phyloP scores from a whole-genome alignment of 2,888 invertebrate genomes.

The Cylindroiulus punctatus region DNA sequence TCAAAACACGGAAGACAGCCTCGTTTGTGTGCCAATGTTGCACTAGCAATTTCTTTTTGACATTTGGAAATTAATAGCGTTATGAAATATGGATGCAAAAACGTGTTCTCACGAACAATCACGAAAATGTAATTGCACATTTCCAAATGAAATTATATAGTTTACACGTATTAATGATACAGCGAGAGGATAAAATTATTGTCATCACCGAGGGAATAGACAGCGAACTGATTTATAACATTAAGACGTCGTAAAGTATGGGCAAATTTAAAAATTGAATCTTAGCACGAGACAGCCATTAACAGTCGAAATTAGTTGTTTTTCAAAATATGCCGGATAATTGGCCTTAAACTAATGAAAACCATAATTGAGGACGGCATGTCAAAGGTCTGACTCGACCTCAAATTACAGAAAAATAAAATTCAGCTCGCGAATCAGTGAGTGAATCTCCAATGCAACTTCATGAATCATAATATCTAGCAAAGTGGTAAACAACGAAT shows the following conservation, averaged over 20 bases:
- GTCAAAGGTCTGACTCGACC: too few relatives aligned
- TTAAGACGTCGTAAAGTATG: background rate
- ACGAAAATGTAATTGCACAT: slow-evolving; percentile 9
- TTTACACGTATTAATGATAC: slow-evolving; percentile 22
- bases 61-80: slow-evolving; percentile 40
- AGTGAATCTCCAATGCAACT: background rate
- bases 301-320: background rate
- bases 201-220: slow-evolving; percentile 12
- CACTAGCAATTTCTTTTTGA: background rate
- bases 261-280: background rate
- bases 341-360: too few relatives aligned
- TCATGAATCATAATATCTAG: background rate
- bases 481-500: background rate
- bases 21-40: background rate
- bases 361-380: too few relatives aligned
- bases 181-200: background rate
- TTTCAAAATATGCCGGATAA: background rate
- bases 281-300: background rate
- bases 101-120: slow-evolving; percentile 28
- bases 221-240: background rate
- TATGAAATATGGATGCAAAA: slow-evolving; percentile 21
- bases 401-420: too few relatives aligned
- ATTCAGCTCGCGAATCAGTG: background rate
- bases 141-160: slow-evolving; percentile 9
- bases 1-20: slow-evolving; percentile 27